Base-by-base conservation (phyloP, 2,888 invertebrate genomes). In the Ametastegia equiseti region DNA sequence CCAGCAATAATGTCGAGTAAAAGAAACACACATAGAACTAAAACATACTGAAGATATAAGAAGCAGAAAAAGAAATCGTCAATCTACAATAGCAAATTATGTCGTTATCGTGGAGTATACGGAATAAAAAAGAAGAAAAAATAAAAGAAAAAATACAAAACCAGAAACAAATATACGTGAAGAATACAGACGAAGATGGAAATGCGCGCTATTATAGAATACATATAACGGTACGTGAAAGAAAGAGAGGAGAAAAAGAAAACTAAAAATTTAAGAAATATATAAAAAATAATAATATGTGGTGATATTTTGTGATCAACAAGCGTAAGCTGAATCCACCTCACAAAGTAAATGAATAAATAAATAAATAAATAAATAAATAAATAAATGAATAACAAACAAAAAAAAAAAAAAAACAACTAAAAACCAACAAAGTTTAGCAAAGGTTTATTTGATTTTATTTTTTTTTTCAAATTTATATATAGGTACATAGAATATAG, bases 271-370 rank as follows among this genome's bases (percentile, higher is more conserved):
- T 57, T 7, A n/a, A 19, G 54, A 60, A 67, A 50, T 54, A 54
- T 13, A n/a, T n/a, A n/a, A n/a, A n/a, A n/a, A n/a, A n/a, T n/a
- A n/a, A n/a, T n/a, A n/a, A n/a, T n/a, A n/a, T n/a, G 79, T 63
- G 82, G 83, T 83, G 82, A 83, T 83, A 82, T 82, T 82, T 82
- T 81, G 83, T 83, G 83, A 82, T 83, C 80, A 82, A 81, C 69
- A 45, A 42, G 82, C 81, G 79, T 81, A 80, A 82, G 79, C 78
- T 78, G 77, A 81, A 81, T 81, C 81, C 82, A 81, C 77, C 81
- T 81, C 81, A 81, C 65, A 47, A 63, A 50, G 36, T 27, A 6
- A 27, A n/a, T 27, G 27, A 33, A 27, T 6, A 63, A 27, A 27
- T 27, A n/a, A 11, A n/a, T 15, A n/a, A 19, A 54, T 54, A 6